Percentiles rank a stretch among this genome's conserved stretches.
These are phyloP conservation scores for Arvicanthis niloticus DNA, from an alignment of 2,113 vertebrate genomes.

Conservation along the genomic window DNA sequence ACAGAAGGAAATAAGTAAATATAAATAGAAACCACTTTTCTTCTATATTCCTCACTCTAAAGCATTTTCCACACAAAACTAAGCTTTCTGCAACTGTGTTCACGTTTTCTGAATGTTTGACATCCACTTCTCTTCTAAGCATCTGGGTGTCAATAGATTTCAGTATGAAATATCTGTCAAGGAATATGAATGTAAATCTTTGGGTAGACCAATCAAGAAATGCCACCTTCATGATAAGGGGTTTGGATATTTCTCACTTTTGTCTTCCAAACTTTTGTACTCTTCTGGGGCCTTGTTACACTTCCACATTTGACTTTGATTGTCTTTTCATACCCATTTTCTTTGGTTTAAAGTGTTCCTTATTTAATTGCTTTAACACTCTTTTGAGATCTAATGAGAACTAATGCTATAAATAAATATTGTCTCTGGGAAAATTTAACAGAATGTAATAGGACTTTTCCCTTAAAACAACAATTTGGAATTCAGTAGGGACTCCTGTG, in stretches of 20 bases:
- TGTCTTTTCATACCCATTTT: not conserved
- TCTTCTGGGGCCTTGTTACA: not conserved
- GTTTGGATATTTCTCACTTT: not conserved
- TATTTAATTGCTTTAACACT: constrained; percentile 72
- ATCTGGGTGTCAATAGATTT: not conserved
- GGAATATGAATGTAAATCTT: not conserved
- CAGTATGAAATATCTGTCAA: not conserved
- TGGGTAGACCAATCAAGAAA: not conserved
- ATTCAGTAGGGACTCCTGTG: constrained; percentile 55
- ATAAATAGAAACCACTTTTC: not conserved
- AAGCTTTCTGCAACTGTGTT: not conserved
- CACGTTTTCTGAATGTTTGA: not conserved
- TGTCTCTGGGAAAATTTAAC: constrained; percentile 73
- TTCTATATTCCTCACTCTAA: not conserved
- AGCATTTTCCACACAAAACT: not conserved
- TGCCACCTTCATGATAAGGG: not conserved
- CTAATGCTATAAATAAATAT: constrained; percentile 68
- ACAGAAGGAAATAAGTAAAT: not conserved
- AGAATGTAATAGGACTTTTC: constrained; percentile 71
- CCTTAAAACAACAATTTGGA: constrained; percentile 66
- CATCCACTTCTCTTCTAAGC: not conserved
- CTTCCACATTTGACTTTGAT: not conserved
- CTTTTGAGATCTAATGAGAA: constrained; percentile 72
- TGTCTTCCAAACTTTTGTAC: not conserved
- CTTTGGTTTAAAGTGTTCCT: not conserved